phyloP scores from a whole-genome alignment of 1,140 invertebrate species.

The Zeugodacus cucurbitae region DNA sequence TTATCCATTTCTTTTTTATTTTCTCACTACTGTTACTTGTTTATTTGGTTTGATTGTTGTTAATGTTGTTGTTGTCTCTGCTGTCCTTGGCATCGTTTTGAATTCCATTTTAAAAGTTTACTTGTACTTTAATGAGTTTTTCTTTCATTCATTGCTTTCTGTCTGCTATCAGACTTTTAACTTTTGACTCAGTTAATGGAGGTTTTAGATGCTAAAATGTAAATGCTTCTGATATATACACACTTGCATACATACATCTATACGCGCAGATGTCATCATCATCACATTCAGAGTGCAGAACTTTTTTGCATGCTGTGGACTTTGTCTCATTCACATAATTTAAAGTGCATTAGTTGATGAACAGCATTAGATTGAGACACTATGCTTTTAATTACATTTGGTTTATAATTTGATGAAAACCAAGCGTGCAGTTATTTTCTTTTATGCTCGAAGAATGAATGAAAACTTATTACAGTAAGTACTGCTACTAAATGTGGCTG shows the following conservation, averaged over 20 bases:
- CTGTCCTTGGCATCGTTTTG: slow-evolving; percentile 23
- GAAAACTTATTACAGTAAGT: no score
- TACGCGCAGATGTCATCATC: background rate
- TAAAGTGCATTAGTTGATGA: slow-evolving; percentile 1
- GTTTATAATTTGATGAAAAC: background rate
- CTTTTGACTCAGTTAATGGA: slow-evolving; percentile 18
- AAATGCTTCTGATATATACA: background rate
- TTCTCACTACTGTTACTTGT: background rate
- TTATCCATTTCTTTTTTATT: background rate
- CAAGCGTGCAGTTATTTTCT: no score
- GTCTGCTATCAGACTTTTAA: slow-evolving; percentile 23
- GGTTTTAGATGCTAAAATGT: background rate
- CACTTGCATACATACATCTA: no score
- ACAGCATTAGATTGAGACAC: background rate
- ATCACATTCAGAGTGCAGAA: background rate
- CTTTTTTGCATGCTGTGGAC: background rate
- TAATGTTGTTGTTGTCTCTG: background rate
- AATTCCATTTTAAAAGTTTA: slow-evolving; percentile 16
- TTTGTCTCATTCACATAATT: slow-evolving; percentile 3
- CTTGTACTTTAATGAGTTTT: slow-evolving; percentile 31
- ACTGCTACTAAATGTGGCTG: no score
- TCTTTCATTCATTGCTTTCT: slow-evolving; percentile 6
- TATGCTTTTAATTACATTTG: background rate
- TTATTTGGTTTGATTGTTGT: background rate
- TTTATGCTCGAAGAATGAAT: no score